phyloP scores from a whole-genome alignment of 53 echinoderm and acorn worm genomes.

The Patiria pectinifera region DNA sequence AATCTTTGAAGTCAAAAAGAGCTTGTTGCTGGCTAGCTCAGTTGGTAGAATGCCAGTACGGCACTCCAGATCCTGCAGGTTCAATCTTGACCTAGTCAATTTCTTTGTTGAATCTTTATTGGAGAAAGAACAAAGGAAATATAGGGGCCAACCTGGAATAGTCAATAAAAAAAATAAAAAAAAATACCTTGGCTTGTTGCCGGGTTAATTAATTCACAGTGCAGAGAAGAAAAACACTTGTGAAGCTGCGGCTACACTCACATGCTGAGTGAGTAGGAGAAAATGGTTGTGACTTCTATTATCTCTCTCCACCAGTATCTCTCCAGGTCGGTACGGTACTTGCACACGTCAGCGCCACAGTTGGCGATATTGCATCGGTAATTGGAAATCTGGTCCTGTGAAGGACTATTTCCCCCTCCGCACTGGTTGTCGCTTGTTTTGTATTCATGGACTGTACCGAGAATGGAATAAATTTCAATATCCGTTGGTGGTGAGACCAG shows the following conservation, averaged over 20 bases:
- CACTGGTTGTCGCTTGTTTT: neutral
- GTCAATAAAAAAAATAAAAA: no score
- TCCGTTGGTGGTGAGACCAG: neutral
- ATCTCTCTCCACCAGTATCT: neutral
- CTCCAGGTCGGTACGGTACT: neutral
- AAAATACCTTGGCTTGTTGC: neutral
- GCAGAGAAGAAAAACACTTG: neutral
- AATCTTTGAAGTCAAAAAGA: neutral
- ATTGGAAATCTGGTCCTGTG: neutral
- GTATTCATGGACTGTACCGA: neutral
- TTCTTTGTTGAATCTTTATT: no score
- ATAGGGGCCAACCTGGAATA: no score
- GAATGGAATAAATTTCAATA: neutral
- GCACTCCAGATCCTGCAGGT: no score
- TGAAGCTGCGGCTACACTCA: neutral
- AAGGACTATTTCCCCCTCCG: neutral
- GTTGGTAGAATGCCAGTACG: no score
- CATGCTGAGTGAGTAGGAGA: neutral
- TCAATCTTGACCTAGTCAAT: no score
- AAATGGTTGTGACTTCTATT: neutral
- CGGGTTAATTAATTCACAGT: neutral
- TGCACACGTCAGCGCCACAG: neutral
- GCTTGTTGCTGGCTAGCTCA: no score
- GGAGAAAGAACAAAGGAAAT: no score
- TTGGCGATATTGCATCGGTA: slow-evolving; percentile 1